phyloP scores from a whole-genome alignment of 2,888 invertebrate genomes.

The Pachliopta kotzebuea region DNA sequence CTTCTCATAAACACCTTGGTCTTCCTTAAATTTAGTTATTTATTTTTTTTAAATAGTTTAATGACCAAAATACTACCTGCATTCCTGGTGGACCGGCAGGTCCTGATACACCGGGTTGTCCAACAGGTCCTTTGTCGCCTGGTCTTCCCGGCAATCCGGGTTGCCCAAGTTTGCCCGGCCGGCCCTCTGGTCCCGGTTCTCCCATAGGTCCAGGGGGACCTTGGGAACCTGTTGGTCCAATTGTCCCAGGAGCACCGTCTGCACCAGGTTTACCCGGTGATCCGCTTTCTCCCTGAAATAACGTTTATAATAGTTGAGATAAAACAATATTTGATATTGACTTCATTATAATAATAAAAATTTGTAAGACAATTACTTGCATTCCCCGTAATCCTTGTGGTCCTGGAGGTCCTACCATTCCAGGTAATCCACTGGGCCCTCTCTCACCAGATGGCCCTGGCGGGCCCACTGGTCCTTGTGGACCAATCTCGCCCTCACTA shows the following conservation, averaged over 20 bases:
- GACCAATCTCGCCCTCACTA: conserved; percentile 84
- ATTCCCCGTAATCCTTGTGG: conserved; percentile 83
- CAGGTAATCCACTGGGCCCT: conserved; percentile 82
- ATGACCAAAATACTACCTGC: conserved; percentile 67
- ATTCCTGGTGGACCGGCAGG: conserved; percentile 84
- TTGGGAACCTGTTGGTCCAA: conserved; percentile 83
- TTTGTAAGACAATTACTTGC: too few species aligned
- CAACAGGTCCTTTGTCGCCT: conserved; percentile 88
- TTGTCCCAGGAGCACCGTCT: conserved; percentile 86
- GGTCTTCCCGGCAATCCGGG: conserved; percentile 86
- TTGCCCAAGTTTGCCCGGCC: conserved; percentile 85
- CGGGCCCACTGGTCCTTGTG: conserved; percentile 85
- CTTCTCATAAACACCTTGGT: not conserved
- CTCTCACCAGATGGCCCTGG: conserved; percentile 85
- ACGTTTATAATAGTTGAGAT: not conserved
- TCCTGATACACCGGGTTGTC: conserved; percentile 83
- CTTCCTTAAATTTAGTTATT: not conserved
- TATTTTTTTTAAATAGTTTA: not conserved
- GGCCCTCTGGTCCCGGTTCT: conserved; percentile 80
- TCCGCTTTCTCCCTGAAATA: conserved; percentile 84
- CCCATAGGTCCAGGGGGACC: conserved; percentile 84
- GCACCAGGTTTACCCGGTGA: conserved; percentile 85
- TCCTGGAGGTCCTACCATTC: conserved; percentile 83
- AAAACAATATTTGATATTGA: not conserved
- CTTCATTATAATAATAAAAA: not conserved